Percentiles rank a stretch among this genome's conserved stretches.
Evolutionary conservation across 2,797 vertebrate genomes (phyloP).

Genomic region (Passerculus sandwichensis): DNA sequence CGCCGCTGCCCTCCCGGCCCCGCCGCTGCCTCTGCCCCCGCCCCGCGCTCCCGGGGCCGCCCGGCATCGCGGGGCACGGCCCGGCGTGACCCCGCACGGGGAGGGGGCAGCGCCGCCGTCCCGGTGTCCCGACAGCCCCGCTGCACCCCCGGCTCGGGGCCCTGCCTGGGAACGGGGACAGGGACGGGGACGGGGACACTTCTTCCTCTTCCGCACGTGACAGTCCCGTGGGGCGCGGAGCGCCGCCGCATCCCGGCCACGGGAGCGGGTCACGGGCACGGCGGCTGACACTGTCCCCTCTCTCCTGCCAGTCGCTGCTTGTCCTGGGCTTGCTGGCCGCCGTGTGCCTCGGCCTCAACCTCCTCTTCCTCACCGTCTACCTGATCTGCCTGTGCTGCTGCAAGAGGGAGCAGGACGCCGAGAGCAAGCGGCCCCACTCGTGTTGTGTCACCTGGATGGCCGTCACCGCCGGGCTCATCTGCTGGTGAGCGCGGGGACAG

Average conservation of each 20-base stretch:
- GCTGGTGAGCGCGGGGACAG: conserved; percentile 84
- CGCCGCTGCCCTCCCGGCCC: not conserved
- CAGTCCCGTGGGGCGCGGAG: not conserved
- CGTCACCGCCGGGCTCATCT: conserved; percentile 84
- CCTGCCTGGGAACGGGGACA: not conserved
- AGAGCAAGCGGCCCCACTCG: conserved; percentile 82
- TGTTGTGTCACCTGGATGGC: conserved; percentile 90
- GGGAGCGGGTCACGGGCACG: not conserved
- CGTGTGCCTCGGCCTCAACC: conserved; percentile 85
- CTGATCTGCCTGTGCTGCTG: conserved; percentile 87
- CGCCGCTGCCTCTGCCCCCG: not conserved
- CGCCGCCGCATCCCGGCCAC: not conserved
- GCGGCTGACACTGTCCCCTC: not conserved
- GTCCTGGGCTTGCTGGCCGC: conserved; percentile 85
- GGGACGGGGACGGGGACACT: not conserved
- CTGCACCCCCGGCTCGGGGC: not conserved
- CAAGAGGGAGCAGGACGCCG: conserved; percentile 76
- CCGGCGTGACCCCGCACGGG: not conserved
- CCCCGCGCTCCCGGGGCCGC: not conserved
- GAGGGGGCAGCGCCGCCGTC: not conserved
- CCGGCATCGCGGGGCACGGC: not conserved
- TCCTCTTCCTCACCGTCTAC: conserved; percentile 83
- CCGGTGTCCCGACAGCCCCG: not conserved
- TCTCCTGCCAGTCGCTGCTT: conserved; percentile 82
- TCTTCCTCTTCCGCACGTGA: conserved; percentile 21